Conservation (phyloP, 1,140 invertebrate species). For the Drosophila suzukii region DNA sequence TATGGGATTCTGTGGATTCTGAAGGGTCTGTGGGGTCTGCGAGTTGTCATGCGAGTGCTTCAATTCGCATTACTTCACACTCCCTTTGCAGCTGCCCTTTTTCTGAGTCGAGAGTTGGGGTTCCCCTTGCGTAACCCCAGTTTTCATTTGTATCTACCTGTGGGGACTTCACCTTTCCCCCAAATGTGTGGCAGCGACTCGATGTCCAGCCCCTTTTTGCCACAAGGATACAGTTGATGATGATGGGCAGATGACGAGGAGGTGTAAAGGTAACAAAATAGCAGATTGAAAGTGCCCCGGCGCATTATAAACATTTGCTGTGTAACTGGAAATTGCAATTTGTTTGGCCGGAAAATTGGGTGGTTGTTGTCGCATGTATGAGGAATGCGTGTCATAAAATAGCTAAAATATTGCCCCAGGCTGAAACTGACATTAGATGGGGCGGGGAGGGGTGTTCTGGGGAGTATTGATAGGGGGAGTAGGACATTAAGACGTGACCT, state of each 20-base stretch:
- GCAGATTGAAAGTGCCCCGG: slow-evolving; percentile 51
- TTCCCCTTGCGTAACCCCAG: not conserved
- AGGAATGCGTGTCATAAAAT: slow-evolving; percentile 66
- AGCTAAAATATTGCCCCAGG: slow-evolving; percentile 62
- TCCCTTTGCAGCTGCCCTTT: slow-evolving; percentile 21
- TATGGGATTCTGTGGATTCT: slow-evolving; percentile 1
- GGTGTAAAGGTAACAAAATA: slow-evolving; percentile 55
- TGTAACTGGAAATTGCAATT: slow-evolving; percentile 28
- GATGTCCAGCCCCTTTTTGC: slow-evolving; percentile 4
- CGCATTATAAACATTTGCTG: slow-evolving; percentile 24
- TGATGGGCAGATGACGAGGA: slow-evolving; percentile 50
- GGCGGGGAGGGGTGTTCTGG: not conserved
- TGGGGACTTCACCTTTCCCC: slow-evolving; percentile 34
- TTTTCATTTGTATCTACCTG: slow-evolving; percentile 50
- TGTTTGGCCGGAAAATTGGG: slow-evolving; percentile 30
- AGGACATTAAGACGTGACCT: slow-evolving; percentile 44
- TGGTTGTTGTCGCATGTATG: slow-evolving; percentile 21
- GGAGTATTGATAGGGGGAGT: slow-evolving; percentile 37
- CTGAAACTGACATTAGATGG: slow-evolving; percentile 30
- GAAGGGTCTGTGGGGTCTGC: slow-evolving; percentile 19
- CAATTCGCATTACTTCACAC: slow-evolving; percentile 47
- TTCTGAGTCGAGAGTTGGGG: no score
- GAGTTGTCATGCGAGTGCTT: slow-evolving; percentile 55
- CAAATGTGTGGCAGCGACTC: slow-evolving; percentile 45
- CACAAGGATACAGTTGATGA: slow-evolving; percentile 6